phyloP scores from a whole-genome alignment of 2,888 invertebrate species.

The Carterocephalus palaemon region DNA sequence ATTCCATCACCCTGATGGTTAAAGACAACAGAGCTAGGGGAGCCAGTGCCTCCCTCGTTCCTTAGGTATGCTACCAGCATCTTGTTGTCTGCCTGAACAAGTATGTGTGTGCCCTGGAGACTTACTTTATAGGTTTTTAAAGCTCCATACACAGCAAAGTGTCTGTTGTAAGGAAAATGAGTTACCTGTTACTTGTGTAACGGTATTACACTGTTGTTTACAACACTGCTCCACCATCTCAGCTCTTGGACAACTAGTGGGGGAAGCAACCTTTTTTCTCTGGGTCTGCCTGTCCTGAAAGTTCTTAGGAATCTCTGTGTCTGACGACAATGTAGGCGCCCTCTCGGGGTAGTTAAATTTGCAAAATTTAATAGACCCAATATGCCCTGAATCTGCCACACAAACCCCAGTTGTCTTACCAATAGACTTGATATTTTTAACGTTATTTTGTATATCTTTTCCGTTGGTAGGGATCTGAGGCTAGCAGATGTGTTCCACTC shows the following conservation, averaged over 20 bases:
- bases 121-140: constrained; percentile 3
- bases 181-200: background rate
- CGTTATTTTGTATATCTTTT: background rate
- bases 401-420: background rate
- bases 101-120: constrained; percentile 8
- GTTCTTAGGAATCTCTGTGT: no score
- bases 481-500: background rate
- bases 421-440: background rate
- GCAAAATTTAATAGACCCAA: no score
- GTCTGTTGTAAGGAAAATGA: constrained; percentile 28
- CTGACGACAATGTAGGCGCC: no score
- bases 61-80: constrained; percentile 26
- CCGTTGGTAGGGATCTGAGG: background rate
- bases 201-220: background rate
- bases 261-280: no score
- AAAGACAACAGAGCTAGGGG: constrained; percentile 7
- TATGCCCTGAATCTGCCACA: background rate
- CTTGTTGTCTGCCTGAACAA: constrained; percentile 27
- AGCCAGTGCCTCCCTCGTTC: constrained; percentile 19
- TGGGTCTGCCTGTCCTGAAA: no score
- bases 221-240: background rate
- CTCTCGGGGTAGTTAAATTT: no score
- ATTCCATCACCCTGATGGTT: background rate
- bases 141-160: constrained; percentile 24
- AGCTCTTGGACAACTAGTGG: no score